Conservation (phyloP, 2,113 vertebrate species). For the Pontoporia blainvillei region DNA sequence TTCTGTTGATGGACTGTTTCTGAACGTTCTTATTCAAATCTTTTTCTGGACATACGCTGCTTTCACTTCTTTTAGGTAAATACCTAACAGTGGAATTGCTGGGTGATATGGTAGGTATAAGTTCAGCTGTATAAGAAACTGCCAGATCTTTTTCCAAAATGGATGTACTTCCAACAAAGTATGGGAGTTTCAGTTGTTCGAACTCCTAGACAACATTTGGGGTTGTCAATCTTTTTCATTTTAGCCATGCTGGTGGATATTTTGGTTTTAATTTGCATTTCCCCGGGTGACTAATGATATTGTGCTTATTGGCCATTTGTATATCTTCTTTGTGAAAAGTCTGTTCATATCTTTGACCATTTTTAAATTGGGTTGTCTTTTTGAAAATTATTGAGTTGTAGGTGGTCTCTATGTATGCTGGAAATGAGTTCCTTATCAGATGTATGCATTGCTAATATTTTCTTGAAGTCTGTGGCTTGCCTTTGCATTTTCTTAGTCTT, state of each 20-base stretch:
- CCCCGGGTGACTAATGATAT: background rate
- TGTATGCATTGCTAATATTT: background rate
- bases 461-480: background rate
- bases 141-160: background rate
- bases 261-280: conserved; percentile 39
- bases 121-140: conserved; percentile 12
- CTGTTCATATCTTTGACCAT: background rate
- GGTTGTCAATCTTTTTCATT: background rate
- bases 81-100: background rate
- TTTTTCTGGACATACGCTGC: background rate
- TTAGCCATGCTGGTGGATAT: background rate
- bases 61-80: conserved; percentile 22
- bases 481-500: conserved; percentile 17
- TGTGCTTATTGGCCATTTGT: conserved; percentile 9
- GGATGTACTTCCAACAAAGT: background rate
- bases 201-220: background rate
- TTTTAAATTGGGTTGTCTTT: conserved; percentile 3
- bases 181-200: background rate
- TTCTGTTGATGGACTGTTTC: background rate
- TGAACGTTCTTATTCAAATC: background rate
- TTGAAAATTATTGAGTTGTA: background rate
- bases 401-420: background rate
- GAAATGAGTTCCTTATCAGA: background rate
- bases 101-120: background rate
- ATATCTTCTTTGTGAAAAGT: conserved; percentile 24